These are phyloP conservation scores for Paradoxurus hermaphroditus DNA, from an alignment of 2,113 vertebrate species.

Conservation along the genomic window DNA sequence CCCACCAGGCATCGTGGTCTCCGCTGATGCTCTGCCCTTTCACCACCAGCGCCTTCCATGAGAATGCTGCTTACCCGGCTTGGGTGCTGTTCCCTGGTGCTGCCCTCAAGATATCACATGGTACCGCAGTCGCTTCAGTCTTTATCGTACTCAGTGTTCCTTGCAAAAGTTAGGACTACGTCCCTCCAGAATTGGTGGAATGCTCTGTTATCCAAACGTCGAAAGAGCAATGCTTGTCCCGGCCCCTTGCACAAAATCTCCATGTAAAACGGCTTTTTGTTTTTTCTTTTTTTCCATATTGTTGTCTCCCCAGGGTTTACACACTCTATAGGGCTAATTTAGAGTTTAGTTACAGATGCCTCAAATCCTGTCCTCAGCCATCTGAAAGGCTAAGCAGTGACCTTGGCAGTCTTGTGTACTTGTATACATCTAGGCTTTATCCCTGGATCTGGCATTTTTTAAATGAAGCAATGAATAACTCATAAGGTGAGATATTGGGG, in stretches of 20 bases:
- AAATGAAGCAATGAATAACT: not conserved
- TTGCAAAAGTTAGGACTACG: not conserved
- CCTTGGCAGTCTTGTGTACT: not conserved
- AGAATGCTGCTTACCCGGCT: constrained; percentile 31
- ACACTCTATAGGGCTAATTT: not conserved
- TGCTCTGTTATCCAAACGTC: not conserved
- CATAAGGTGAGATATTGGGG: not conserved
- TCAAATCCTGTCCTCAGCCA: not conserved
- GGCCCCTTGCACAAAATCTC: not conserved
- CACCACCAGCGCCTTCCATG: constrained; percentile 40
- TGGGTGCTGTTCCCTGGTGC: not conserved
- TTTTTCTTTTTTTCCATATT: not conserved
- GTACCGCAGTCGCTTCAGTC: not conserved
- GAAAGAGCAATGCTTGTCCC: not conserved
- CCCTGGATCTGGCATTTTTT: not conserved
- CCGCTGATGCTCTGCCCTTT: constrained; percentile 59
- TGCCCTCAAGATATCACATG: not conserved
- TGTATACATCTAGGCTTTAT: not conserved
- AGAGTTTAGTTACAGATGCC: not conserved
- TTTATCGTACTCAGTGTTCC: not conserved
- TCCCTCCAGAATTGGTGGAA: not conserved
- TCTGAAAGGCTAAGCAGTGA: not conserved
- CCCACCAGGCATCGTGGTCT: constrained; percentile 62
- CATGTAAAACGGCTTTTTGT: not conserved
- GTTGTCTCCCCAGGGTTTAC: not conserved